Base-by-base conservation (phyloP, 1,140 invertebrate genomes). In the Drosophila sucinea region DNA sequence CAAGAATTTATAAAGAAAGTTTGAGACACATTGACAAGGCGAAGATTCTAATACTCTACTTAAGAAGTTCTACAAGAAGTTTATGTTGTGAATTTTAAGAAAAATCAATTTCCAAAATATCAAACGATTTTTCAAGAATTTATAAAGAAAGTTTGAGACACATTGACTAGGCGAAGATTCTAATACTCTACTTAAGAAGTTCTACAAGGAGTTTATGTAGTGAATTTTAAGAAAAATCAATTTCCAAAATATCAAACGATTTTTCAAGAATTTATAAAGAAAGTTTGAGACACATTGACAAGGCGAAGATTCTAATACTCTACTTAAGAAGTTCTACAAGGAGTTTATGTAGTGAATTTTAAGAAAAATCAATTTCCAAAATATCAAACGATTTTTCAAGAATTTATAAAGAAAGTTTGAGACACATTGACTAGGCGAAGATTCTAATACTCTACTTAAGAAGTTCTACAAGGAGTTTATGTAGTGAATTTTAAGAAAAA, bases 61-160 rank as follows among this genome's bases (percentile, higher is more conserved):
- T 41, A 11, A 41, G 17, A 17, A 17, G 17, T 17, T 17, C 17
- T 17, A 17, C 17, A 0, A 41, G 2, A 2, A 7, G 8, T 41
- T n/a, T 1, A 17, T 17, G 17, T 17, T 0, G 17, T 17, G 17
- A 17, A 17, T 17, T 17, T 17, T 17, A 17, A 17, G 17, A 17
- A 17, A 17, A 17, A 17, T 17, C 17, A 17, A 17, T 17, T 17
- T 17, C 17, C 17, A 17, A 17, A 17, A 17, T 17, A 17, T 17
- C 17, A 17, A 17, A 17, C 17, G 17, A 17, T 17, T 17, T 17
- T 17, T 17, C 17, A 17, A 17, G 17, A 17, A 17, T 17, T 17
- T 17, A 17, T 17, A 17, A 17, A 17, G 75, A 78, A 78, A 78
- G 75, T 77, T 55, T 11, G 4, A 38, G 35, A 10, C 35, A 38